A percentile compares a stretch with the other conserved stretches of the same genome.
Conservation (phyloP, 2,888 invertebrate species). For the Drosophila neonasuta region DNA sequence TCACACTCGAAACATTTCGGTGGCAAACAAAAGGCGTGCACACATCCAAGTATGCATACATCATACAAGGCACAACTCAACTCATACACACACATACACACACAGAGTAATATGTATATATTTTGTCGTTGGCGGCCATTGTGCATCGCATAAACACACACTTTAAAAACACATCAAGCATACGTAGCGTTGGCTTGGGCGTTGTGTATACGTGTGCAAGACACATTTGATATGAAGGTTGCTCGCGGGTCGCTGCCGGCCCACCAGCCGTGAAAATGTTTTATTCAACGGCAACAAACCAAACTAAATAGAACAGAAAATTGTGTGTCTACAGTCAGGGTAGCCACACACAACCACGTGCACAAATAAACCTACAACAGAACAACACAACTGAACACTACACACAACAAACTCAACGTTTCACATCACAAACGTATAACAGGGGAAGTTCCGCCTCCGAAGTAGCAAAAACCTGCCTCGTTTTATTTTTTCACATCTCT, state of each 20-base stretch:
- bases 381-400: slow-evolving; percentile 16
- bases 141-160: slow-evolving; percentile 75
- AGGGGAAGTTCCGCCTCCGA: slow-evolving; percentile 40
- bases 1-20: slow-evolving; percentile 35
- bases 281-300: slow-evolving; percentile 78
- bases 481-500: slow-evolving; percentile 35
- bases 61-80: slow-evolving; percentile 40
- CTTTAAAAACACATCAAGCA: slow-evolving; percentile 77
- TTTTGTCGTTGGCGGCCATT: slow-evolving; percentile 59
- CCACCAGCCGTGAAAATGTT: slow-evolving; percentile 79
- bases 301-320: slow-evolving; percentile 78
- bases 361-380: too few relatives aligned
- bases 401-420: slow-evolving; percentile 25
- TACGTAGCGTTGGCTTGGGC: slow-evolving; percentile 59
- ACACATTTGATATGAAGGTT: slow-evolving; percentile 73
- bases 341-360: slow-evolving; percentile 12
- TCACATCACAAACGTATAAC: slow-evolving; percentile 23
- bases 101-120: slow-evolving; percentile 27
- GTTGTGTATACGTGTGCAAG: slow-evolving; percentile 57
- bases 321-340: slow-evolving; percentile 58
- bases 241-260: slow-evolving; percentile 65
- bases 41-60: slow-evolving; percentile 61
- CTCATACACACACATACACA: slow-evolving; percentile 23
- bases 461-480: slow-evolving; percentile 39
- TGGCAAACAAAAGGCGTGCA: slow-evolving; percentile 66